These are phyloP conservation scores for Argyresthia albistria DNA, from an alignment of 2,888 invertebrate species.

Conservation along the genomic window DNA sequence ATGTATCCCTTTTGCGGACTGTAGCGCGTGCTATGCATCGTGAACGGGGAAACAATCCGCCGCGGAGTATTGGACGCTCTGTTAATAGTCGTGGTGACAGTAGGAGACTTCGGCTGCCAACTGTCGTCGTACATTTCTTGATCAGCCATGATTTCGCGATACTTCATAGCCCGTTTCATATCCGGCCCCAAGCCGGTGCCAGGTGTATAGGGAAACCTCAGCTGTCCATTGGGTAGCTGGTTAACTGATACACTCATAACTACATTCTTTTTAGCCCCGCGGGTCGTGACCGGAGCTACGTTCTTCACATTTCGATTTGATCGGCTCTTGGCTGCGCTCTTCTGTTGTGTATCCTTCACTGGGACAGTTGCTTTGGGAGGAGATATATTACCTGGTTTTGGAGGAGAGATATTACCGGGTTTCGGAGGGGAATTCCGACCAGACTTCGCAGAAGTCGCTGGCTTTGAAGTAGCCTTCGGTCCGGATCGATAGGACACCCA, in stretches of 20 bases:
- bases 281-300: too few species aligned
- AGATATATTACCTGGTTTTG: too few species aligned
- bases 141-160: slow-evolving; percentile 47
- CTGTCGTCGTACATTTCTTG: slow-evolving; percentile 40
- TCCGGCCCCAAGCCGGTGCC: slow-evolving; percentile 16
- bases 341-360: too few species aligned
- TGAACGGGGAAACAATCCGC: slow-evolving; percentile 25
- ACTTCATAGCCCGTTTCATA: slow-evolving; percentile 32
- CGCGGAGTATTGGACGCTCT: slow-evolving; percentile 48
- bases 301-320: too few species aligned
- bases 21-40: slow-evolving; percentile 6
- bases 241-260: background rate
- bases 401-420: too few species aligned
- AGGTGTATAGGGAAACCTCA: too few species aligned
- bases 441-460: slow-evolving; percentile 11
- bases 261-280: background rate
- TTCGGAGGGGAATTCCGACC: too few species aligned
- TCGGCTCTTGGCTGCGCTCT: too few species aligned
- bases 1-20: too few species aligned
- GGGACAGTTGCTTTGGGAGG: too few species aligned
- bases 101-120: slow-evolving; percentile 27
- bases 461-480: background rate
- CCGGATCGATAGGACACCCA: slow-evolving; percentile 28
- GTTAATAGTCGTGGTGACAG: slow-evolving; percentile 27
- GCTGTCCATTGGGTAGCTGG: too few species aligned